Base-by-base conservation (phyloP, 53 echinoderm and acorn worm species). In the Echinarachnius parma region DNA sequence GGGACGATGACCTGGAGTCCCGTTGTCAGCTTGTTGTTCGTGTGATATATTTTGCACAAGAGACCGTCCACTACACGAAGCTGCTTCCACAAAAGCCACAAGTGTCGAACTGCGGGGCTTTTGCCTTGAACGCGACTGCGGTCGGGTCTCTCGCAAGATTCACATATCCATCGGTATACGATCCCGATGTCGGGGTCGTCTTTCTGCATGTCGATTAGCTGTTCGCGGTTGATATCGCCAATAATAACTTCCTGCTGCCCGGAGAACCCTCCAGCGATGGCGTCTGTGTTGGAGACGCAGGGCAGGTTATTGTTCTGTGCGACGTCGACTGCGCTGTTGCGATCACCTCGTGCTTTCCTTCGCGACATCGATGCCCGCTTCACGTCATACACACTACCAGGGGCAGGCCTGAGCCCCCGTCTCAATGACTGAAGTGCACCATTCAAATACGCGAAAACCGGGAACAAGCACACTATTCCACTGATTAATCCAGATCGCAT, bases 71-170 rank as follows among this genome's bases (percentile, higher is more conserved):
- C 34, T 2, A 84, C 34, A 2, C 27, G 21, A 4, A 85, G 74
- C 15, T 74, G 81, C 26, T 62, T 55, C 89, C 84, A 85, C 3
- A 81, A 47, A 26, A 84, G 47, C 75, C 85, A 85, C 5, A 81
- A 22, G 35, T 89, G 77, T 9, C 84, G 57, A 4, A 80, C 78
- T 33, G 27, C 54, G 20, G 89, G 81, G 34, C 82, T 85, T 11
- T 77, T 56, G 30, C 39, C 61, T 42, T 77, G 44, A 4, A 65
- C 75, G 21, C 33, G 22, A 20, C 72, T 78, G 63, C 74, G 63
- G 13, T 10, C 15, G 5, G 87, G 87, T 71, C 82, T 37, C 11
- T 62, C 11, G 16, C 61, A 16, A 3, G 76, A 69, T 20, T 76
- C 27, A 37, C n/a, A 48, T 11, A 86, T 14, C 81, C 86, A 86